Conservation (phyloP, 2,113 vertebrate genomes). For the Amphilophus citrinellus region DNA sequence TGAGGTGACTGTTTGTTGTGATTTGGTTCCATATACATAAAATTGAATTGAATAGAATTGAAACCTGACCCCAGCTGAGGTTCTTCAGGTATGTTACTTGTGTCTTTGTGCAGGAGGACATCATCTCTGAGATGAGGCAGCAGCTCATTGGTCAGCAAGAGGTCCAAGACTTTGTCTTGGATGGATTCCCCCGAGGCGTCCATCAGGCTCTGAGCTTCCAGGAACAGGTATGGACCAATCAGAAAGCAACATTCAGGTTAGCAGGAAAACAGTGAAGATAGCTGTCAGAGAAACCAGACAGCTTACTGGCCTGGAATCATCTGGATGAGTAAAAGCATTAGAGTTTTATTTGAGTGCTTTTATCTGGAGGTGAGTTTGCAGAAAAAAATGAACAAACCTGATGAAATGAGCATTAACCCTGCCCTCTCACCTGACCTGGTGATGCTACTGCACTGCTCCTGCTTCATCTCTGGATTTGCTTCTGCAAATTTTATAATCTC, state of each 20-base stretch:
- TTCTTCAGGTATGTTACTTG: not conserved
- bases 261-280: not conserved
- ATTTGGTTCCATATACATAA: no score
- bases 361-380: not conserved
- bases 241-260: not conserved
- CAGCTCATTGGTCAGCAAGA: constrained; percentile 23
- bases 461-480: no score
- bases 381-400: not conserved
- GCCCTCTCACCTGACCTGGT: constrained; percentile 27
- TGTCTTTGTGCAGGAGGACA: constrained; percentile 19
- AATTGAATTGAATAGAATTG: no score
- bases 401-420: no score
- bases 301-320: not conserved
- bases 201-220: constrained; percentile 54
- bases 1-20: no score
- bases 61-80: no score
- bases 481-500: no score
- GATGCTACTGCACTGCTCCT: constrained; percentile 39
- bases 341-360: not conserved
- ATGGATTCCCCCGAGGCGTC: constrained; percentile 32
- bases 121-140: constrained; percentile 8
- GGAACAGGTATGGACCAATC: constrained; percentile 23
- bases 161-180: constrained; percentile 9
- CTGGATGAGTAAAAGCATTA: not conserved
- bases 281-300: not conserved